Evolutionary conservation across 2,113 vertebrate species (phyloP).

Genomic region (Antennarius striatus): DNA sequence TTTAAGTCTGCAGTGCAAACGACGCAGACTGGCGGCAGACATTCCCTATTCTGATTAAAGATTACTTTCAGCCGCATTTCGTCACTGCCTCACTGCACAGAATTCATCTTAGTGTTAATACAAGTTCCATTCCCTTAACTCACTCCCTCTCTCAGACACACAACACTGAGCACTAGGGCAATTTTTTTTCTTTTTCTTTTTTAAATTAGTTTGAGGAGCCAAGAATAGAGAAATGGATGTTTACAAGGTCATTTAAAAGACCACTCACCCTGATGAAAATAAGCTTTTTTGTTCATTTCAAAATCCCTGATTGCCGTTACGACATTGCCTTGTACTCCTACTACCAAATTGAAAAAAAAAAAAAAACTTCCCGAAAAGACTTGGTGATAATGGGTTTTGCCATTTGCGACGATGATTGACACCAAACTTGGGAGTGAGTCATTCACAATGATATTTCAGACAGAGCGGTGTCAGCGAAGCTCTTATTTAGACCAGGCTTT

Average conservation of each 20-base stretch:
- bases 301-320: slow-evolving; percentile 34
- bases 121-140: slow-evolving; percentile 8
- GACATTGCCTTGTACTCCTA: slow-evolving; percentile 53
- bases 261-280: slow-evolving; percentile 21
- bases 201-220: slow-evolving; percentile 14
- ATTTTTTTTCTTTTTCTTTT: neutral
- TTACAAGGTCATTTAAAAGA: slow-evolving; percentile 50
- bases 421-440: slow-evolving; percentile 78
- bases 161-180: neutral
- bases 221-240: slow-evolving; percentile 31
- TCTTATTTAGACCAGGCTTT: slow-evolving; percentile 55
- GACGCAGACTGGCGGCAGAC: slow-evolving; percentile 11
- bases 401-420: slow-evolving; percentile 81
- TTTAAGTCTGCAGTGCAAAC: slow-evolving; percentile 4
- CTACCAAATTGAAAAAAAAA: slow-evolving; percentile 67
- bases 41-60: slow-evolving; percentile 16
- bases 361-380: slow-evolving; percentile 74
- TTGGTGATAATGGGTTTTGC: slow-evolving; percentile 77
- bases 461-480: slow-evolving; percentile 55
- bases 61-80: slow-evolving; percentile 13
- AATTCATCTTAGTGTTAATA: neutral
- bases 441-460: slow-evolving; percentile 81
- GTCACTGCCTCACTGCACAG: neutral
- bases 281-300: slow-evolving; percentile 39
- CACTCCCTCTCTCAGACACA: neutral